Evolutionary conservation across 2,888 invertebrate genomes (phyloP), one percentile per base, ranked within the genome.

Genomic region (Ochropleura plecta): DNA sequence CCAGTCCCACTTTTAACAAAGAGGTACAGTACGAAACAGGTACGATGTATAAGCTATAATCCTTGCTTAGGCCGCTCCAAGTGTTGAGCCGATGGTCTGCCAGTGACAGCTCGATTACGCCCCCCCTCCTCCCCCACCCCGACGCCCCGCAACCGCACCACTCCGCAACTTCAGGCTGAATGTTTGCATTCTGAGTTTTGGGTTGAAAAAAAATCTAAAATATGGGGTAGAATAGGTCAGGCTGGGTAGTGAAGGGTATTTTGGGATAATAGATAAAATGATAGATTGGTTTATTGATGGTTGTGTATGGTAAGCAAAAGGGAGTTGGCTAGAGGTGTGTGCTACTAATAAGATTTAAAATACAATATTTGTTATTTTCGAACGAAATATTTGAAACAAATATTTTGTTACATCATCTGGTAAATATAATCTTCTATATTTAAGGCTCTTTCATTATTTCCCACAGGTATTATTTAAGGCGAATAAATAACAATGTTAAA

Each of bases 81-180:
- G 90, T 87, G 85, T 88, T 85, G 88, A 88, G 88, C 84, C 86
- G 86, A 81, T 87, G 87, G 85, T 79, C 86, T 89, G 90, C 59
- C 71, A 80, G 82, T 88, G 90, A 90, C 90, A 90, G 90, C 90
- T 90, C 90, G 89, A 90, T 90, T 90, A 90, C 87, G 77, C 74
- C 79, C 80, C 80, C 85, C 78, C 78, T 10, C n/a, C 76, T 64
- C 64, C 9, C 62, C 10, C 60, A 30, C 70, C 63, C 74, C 67
- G 70, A 57, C 62, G 68, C 59, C 73, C 81, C 53, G 64, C 81
- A 76, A 70, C 79, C 76, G 67, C 70, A 79, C 77, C 81, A 74
- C 81, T 79, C 74, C 83, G 83, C 78, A 87, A 86, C 78, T 83
- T 83, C 75, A 73, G 83, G 76, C 76, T 42, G 69, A 81, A 85